Conservation (phyloP, 2,888 invertebrate species). For the Oscheius sp. region DNA sequence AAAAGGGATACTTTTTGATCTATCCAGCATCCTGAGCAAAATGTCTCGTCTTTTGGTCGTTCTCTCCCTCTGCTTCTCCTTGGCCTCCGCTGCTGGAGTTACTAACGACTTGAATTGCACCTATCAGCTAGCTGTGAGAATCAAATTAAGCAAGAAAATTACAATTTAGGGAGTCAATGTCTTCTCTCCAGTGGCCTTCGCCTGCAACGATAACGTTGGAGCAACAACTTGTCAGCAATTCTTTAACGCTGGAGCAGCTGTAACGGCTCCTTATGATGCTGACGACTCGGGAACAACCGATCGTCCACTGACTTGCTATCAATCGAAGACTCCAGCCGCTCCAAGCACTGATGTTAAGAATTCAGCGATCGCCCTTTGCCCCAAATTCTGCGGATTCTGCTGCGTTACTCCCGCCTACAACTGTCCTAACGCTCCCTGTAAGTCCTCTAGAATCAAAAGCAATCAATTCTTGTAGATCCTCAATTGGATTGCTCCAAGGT, state of each 20-base stretch:
- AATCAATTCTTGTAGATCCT: conserved; percentile 2
- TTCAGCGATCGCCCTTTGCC: neutral
- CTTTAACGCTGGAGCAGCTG: neutral
- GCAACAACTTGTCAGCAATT: neutral
- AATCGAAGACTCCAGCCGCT: neutral
- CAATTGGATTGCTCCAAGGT: conserved; percentile 12
- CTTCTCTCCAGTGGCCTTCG: neutral
- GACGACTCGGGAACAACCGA: neutral
- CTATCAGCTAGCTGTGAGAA: too few species aligned
- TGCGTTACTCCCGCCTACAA: neutral
- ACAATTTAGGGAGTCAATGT: neutral
- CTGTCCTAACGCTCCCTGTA: neutral
- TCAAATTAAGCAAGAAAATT: neutral
- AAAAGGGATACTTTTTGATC: too few species aligned
- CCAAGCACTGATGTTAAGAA: neutral
- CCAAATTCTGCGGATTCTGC: conserved; percentile 6
- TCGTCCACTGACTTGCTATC: neutral
- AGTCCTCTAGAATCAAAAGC: neutral
- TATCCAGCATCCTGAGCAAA: too few species aligned
- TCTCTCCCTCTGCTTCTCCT: too few species aligned
- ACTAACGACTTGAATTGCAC: too few species aligned
- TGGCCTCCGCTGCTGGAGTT: too few species aligned
- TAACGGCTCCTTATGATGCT: neutral
- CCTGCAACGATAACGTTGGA: neutral
- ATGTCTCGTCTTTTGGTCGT: too few species aligned